Percentiles rank a stretch among this genome's conserved stretches.
Conservation (phyloP, 2,113 vertebrate species). For the Hippocampus guttulatus region DNA sequence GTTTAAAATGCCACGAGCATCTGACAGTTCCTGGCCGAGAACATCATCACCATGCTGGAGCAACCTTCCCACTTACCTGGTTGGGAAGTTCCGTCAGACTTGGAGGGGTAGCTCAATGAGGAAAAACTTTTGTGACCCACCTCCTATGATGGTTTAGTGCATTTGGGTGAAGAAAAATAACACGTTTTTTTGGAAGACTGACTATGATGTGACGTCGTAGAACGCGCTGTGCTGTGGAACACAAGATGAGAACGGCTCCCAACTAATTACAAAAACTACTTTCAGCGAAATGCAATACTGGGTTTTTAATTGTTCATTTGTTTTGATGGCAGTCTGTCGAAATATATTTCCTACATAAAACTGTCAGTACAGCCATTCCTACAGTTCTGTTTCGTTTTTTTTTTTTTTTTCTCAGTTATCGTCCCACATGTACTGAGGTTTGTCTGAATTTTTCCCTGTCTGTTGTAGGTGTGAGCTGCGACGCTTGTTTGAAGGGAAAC, state of each 20-base stretch:
- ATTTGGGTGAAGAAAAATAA: too few relatives aligned
- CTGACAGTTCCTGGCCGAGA: background rate
- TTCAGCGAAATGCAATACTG: too few relatives aligned
- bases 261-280: too few relatives aligned
- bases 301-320: too few relatives aligned
- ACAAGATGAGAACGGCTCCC: too few relatives aligned
- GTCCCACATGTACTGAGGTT: too few relatives aligned
- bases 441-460: background rate
- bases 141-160: background rate
- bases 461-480: constrained; percentile 94
- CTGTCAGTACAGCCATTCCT: too few relatives aligned
- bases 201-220: too few relatives aligned
- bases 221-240: too few relatives aligned
- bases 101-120: background rate
- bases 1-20: background rate
- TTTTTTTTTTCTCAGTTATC: background rate
- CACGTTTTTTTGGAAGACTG: too few relatives aligned
- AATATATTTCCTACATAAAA: too few relatives aligned
- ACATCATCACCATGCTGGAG: background rate
- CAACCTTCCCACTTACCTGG: background rate
- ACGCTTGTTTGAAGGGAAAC: constrained; percentile 99
- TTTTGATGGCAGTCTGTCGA: too few relatives aligned
- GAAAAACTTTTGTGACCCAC: background rate
- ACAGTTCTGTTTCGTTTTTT: background rate
- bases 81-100: background rate